A percentile compares a stretch with the other conserved stretches of the same genome.
Conservation (phyloP, 1,140 invertebrate genomes). For the Hycleus phaleratus region DNA sequence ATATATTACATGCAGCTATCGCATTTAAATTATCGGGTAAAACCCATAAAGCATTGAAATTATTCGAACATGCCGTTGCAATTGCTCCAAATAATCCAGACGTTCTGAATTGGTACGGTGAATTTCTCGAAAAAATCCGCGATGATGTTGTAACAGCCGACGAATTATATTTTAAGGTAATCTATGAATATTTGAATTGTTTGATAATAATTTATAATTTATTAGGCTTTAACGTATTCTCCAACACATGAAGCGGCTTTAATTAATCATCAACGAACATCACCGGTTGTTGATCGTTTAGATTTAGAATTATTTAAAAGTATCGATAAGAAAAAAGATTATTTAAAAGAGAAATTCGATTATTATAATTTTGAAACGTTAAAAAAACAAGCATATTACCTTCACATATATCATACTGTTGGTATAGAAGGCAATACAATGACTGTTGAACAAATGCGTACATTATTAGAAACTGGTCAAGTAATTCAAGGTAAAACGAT, state of each 20-base stretch:
- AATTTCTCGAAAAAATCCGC: slow-evolving; percentile 82
- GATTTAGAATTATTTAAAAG: slow-evolving; percentile 70
- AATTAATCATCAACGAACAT: slow-evolving; percentile 73
- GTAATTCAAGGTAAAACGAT: slow-evolving; percentile 92
- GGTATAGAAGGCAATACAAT: slow-evolving; percentile 97
- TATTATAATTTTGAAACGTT: slow-evolving; percentile 70
- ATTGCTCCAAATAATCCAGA: slow-evolving; percentile 88
- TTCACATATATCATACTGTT: slow-evolving; percentile 93
- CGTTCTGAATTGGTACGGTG: slow-evolving; percentile 85
- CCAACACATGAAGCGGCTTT: slow-evolving; percentile 77
- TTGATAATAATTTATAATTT: not conserved
- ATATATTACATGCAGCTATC: slow-evolving; percentile 72
- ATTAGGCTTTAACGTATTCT: slow-evolving; percentile 65
- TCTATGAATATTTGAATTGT: not conserved
- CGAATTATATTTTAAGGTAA: slow-evolving; percentile 65
- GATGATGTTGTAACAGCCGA: slow-evolving; percentile 85
- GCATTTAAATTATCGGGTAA: slow-evolving; percentile 78
- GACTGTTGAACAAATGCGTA: slow-evolving; percentile 85
- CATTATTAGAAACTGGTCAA: slow-evolving; percentile 87
- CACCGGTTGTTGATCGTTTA: slow-evolving; percentile 82
- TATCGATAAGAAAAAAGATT: slow-evolving; percentile 81
- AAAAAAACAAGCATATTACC: slow-evolving; percentile 91
- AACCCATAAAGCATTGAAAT: slow-evolving; percentile 74
- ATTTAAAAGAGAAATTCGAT: slow-evolving; percentile 72
- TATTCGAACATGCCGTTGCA: slow-evolving; percentile 85